Conservation (phyloP, 2,888 invertebrate species). For the Volucella zonaria region DNA sequence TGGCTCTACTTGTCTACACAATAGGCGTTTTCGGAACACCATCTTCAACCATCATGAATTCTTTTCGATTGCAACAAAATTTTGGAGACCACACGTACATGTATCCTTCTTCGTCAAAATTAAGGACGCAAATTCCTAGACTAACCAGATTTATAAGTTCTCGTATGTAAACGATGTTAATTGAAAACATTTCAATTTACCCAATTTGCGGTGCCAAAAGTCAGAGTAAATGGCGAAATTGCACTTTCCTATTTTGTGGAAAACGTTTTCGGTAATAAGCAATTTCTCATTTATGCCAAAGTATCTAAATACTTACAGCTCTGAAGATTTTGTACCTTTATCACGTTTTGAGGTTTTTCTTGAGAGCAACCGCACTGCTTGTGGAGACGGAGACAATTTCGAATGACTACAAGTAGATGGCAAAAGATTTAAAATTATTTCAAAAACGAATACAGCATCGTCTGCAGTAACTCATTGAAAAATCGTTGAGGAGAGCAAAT, state of each 20-base stretch:
- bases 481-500: no score
- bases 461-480: not conserved
- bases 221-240: not conserved
- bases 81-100: no score
- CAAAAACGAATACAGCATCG: not conserved
- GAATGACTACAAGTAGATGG: not conserved
- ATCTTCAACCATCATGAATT: no score
- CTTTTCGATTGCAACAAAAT: no score
- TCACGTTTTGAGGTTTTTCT: conserved; percentile 70
- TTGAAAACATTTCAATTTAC: no score
- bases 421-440: not conserved
- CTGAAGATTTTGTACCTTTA: conserved; percentile 76
- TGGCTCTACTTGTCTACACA: no score
- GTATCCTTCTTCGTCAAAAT: no score
- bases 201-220: conserved; percentile 14
- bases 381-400: conserved; percentile 3
- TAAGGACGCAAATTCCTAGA: no score
- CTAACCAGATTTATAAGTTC: no score
- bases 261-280: not conserved
- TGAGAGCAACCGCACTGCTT: conserved; percentile 47
- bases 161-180: no score
- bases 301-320: not conserved
- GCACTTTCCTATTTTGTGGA: not conserved
- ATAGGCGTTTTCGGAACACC: no score
- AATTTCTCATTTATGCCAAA: not conserved